phyloP scores from a whole-genome alignment of 2,113 vertebrate genomes.

The Microtus ochrogaster region DNA sequence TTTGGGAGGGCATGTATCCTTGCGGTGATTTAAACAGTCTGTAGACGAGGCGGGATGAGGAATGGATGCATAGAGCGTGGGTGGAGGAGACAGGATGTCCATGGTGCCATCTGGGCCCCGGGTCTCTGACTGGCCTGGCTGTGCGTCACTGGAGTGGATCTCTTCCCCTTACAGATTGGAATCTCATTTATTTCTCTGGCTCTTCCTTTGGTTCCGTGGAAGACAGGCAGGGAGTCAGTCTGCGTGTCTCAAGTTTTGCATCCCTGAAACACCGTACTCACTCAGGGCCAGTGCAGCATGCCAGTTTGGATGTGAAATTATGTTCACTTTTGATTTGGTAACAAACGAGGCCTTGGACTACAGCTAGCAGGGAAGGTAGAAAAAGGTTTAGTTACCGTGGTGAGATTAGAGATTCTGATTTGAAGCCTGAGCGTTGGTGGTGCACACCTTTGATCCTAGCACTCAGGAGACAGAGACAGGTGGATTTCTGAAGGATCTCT shows the following conservation, averaged over 20 bases:
- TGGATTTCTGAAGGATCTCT: background rate
- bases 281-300: background rate
- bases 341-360: background rate
- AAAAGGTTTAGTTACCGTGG: background rate
- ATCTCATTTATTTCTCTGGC: background rate
- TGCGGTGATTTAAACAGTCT: background rate
- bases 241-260: too few relatives aligned
- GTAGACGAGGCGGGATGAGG: background rate
- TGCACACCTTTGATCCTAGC: background rate
- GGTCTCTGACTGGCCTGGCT: background rate
- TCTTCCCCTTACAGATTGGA: background rate
- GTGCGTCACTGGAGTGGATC: too few relatives aligned
- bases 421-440: background rate
- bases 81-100: background rate
- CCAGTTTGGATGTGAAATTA: background rate
- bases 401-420: background rate
- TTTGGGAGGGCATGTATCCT: background rate
- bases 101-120: background rate
- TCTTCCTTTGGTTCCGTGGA: background rate
- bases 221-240: background rate
- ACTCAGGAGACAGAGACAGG: background rate
- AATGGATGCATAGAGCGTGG: background rate
- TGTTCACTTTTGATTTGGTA: background rate
- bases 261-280: too few relatives aligned
- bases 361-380: background rate